Conservation (phyloP, 1,140 invertebrate genomes). For the Coenobita brevimanus region DNA sequence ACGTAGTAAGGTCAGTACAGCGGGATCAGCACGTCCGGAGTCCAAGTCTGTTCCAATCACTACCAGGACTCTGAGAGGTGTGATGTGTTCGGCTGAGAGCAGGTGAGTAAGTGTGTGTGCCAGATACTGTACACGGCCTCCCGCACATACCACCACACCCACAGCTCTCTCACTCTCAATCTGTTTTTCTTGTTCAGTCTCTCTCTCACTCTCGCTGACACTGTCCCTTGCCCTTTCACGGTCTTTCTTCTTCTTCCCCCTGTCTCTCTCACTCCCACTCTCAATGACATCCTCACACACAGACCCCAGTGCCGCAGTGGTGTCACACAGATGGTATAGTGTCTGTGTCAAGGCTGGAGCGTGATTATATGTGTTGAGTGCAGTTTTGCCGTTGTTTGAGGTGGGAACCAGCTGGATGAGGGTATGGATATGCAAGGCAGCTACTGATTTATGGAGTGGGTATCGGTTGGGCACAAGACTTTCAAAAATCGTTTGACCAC, state of each 20-base stretch:
- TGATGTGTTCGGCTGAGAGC: neutral
- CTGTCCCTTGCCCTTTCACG: too few relatives aligned
- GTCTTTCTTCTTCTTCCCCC: neutral
- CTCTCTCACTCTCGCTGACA: neutral
- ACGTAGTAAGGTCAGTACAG: constrained; percentile 5
- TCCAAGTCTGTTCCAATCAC: constrained; percentile 1
- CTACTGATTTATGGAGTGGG: neutral
- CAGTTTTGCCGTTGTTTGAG: neutral
- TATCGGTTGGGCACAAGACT: neutral
- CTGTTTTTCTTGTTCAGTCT: too few relatives aligned
- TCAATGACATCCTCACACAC: constrained; percentile 15
- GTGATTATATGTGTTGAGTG: too few relatives aligned
- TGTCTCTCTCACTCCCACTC: neutral
- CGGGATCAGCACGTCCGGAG: neutral
- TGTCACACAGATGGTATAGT: constrained; percentile 8
- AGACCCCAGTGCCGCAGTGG: constrained; percentile 26
- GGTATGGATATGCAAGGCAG: neutral
- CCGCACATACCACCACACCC: constrained; percentile 42
- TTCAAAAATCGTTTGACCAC: constrained; percentile 53
- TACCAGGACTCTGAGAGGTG: neutral
- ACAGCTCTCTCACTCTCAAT: neutral
- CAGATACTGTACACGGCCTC: constrained; percentile 39
- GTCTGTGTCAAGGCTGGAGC: too few relatives aligned
- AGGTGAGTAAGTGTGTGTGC: constrained; percentile 18
- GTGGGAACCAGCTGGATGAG: neutral